These are phyloP conservation scores for Drosophila rellima DNA, from an alignment of 2,888 invertebrate genomes.

Conservation along the genomic window DNA sequence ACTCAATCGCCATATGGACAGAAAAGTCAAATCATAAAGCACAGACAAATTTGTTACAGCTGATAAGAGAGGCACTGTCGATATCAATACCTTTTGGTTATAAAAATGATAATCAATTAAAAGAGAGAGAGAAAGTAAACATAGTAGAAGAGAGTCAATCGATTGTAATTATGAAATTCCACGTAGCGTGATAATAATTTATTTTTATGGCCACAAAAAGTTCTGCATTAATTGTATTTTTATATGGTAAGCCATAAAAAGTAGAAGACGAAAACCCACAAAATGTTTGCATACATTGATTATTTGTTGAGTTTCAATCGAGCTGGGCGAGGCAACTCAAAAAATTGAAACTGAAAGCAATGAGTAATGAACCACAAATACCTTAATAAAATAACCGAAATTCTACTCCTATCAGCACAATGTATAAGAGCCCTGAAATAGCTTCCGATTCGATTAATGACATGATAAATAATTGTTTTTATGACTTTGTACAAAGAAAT, in stretches of 20 bases:
- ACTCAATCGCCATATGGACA: constrained; percentile 60
- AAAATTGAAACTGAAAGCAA: constrained; percentile 39
- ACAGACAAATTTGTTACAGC: constrained; percentile 25
- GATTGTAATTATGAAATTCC: constrained; percentile 60
- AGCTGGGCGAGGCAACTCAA: constrained; percentile 25
- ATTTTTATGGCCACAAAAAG: constrained; percentile 47
- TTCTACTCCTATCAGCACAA: constrained; percentile 12
- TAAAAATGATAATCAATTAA: constrained; percentile 29
- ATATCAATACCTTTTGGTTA: constrained; percentile 53
- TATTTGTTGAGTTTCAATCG: constrained; percentile 48
- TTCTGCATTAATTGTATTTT: constrained; percentile 55
- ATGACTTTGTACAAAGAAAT: constrained; percentile 2
- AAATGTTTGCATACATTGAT: constrained; percentile 33
- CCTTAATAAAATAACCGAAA: constrained; percentile 14
- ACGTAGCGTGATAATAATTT: constrained; percentile 37
- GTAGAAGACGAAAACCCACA: neutral
- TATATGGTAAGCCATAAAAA: constrained; percentile 27
- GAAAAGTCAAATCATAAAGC: constrained; percentile 28
- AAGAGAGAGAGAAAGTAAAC: neutral
- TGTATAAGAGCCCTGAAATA: constrained; percentile 8
- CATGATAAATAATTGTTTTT: constrained; percentile 1
- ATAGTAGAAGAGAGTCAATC: constrained; percentile 11
- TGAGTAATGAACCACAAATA: constrained; percentile 19
- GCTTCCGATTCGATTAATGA: constrained; percentile 1
- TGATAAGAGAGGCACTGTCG: constrained; percentile 47